Evolutionary conservation across 2,113 vertebrate species (phyloP).

Genomic region (Vimba vimba): DNA sequence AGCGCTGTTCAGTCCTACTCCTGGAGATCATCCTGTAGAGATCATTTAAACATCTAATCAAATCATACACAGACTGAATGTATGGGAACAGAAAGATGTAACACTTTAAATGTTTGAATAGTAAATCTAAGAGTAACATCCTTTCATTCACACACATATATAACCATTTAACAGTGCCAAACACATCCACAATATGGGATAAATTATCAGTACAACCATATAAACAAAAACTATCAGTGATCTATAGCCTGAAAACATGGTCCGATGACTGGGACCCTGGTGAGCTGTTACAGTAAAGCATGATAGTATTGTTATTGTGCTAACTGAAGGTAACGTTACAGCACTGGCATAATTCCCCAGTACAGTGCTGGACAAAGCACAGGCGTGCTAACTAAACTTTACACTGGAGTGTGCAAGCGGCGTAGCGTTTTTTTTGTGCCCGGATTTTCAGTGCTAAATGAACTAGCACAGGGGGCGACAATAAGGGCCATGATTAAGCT

Average conservation of each 20-base stretch:
- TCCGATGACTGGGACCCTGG: not conserved
- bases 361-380: constrained; percentile 29
- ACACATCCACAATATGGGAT: constrained; percentile 43
- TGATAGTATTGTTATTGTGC: constrained; percentile 18
- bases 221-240: not conserved
- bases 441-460: constrained; percentile 3
- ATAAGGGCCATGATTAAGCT: not conserved
- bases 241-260: not conserved
- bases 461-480: not conserved
- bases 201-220: constrained; percentile 1
- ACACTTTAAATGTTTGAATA: not conserved
- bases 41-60: not conserved
- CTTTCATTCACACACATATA: not conserved
- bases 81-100: not conserved
- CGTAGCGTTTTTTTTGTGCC: not conserved
- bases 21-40: not conserved
- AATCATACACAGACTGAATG: not conserved
- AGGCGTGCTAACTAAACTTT: constrained; percentile 27
- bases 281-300: constrained; percentile 24
- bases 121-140: not conserved
- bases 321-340: not conserved
- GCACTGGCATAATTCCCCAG: not conserved
- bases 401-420: constrained; percentile 17
- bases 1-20: not conserved
- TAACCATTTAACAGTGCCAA: constrained; percentile 3